Evolutionary conservation across 35 echinoderm and acorn worm genomes (phyloP).

Genomic region (Ptychodera flava): DNA sequence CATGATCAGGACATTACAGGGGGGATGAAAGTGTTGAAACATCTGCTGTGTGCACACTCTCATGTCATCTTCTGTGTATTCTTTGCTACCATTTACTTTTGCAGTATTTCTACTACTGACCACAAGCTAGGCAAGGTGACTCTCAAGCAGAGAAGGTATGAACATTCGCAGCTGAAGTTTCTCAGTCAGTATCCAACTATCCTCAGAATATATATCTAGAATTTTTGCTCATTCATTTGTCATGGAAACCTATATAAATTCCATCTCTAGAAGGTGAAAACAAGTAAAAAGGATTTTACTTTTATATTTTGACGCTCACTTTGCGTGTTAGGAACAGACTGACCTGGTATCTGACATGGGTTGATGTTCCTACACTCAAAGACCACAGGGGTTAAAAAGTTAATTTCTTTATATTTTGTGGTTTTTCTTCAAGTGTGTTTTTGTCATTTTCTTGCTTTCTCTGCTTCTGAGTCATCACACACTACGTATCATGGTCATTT

Average conservation of each 20-base stretch:
- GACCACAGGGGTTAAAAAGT: too few species aligned
- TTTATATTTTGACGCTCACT: too few species aligned
- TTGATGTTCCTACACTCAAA: too few species aligned
- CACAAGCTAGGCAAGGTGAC: background rate
- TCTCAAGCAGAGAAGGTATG: background rate
- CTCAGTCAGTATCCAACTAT: background rate
- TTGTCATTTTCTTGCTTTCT: too few species aligned
- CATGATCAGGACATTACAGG: background rate
- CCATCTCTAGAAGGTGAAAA: background rate
- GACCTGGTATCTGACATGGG: too few species aligned
- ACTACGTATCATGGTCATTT: too few species aligned
- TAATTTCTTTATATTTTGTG: too few species aligned
- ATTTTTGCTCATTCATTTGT: background rate
- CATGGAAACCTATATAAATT: background rate
- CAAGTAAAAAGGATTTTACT: too few species aligned
- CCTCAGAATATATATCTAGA: background rate
- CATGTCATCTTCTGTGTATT: background rate
- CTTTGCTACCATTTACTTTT: conserved; percentile 1
- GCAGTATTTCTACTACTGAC: background rate
- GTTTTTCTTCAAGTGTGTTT: too few species aligned
- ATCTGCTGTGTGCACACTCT: background rate
- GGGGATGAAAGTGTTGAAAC: too few species aligned
- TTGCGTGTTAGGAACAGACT: background rate
- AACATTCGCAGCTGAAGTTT: background rate
- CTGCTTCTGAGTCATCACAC: too few species aligned